Percentiles rank a stretch among this genome's conserved stretches.
Evolutionary conservation across 2,888 invertebrate species (phyloP).

Genomic region (Iselma pallidipennis): DNA sequence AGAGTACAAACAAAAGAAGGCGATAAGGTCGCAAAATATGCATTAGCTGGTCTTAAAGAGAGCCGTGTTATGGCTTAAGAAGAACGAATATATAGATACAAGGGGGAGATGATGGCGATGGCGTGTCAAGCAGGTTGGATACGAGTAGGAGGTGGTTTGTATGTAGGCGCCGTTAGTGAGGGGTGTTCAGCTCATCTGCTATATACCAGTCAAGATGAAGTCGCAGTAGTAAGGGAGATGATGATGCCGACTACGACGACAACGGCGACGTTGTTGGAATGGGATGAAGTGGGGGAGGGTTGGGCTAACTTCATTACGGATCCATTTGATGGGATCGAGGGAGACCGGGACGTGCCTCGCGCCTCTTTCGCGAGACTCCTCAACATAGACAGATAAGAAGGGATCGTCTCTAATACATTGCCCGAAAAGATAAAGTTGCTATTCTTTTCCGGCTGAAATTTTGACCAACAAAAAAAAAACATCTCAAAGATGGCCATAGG

Average conservation of each 20-base stretch:
- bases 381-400: conserved; percentile 6
- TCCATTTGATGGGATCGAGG: conserved; percentile 77
- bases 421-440: no score
- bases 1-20: conserved; percentile 48
- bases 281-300: conserved; percentile 53
- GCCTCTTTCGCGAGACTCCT: conserved; percentile 36
- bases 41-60: conserved; percentile 53
- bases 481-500: neutral
- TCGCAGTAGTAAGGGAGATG: neutral
- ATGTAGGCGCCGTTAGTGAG: conserved; percentile 12
- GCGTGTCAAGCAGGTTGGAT: neutral
- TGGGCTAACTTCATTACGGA: conserved; percentile 74
- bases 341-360: conserved; percentile 49
- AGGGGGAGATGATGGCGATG: conserved; percentile 22
- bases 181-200: conserved; percentile 19
- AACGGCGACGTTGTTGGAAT: conserved; percentile 44
- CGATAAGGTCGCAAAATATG: conserved; percentile 52
- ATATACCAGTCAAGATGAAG: neutral
- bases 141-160: conserved; percentile 19
- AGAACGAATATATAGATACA: conserved; percentile 32
- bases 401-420: no score
- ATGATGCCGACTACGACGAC: neutral
- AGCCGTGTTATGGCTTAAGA: conserved; percentile 40
- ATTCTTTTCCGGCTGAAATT: no score
- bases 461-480: neutral